phyloP scores from a whole-genome alignment of 1,140 invertebrate genomes.

The Drosophila sturtevanti region DNA sequence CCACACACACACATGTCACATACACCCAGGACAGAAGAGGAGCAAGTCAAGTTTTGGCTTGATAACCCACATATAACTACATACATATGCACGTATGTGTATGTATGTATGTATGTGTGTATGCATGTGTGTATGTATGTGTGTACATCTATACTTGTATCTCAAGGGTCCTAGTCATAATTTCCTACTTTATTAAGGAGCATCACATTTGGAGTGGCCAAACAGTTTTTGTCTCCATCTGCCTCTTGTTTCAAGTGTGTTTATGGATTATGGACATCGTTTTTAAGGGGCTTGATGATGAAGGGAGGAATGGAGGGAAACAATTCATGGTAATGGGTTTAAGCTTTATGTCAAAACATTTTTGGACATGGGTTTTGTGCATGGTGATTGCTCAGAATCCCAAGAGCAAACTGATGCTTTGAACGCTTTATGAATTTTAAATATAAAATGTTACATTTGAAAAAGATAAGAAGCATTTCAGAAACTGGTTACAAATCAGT shows the following conservation, averaged over 20 bases:
- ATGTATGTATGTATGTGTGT: background rate
- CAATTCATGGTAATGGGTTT: conserved; percentile 2
- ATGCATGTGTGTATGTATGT: background rate
- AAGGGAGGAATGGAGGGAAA: background rate
- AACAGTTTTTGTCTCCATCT: conserved; percentile 34
- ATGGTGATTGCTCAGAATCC: background rate
- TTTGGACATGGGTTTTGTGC: background rate
- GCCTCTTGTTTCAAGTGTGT: conserved; percentile 28
- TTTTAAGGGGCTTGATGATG: background rate
- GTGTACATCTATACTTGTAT: background rate
- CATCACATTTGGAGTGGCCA: conserved; percentile 7
- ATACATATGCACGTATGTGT: background rate
- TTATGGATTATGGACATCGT: conserved; percentile 22
- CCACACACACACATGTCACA: background rate
- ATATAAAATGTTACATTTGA: background rate
- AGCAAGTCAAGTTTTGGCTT: conserved; percentile 9
- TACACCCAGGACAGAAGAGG: background rate
- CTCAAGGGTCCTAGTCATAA: conserved; percentile 36
- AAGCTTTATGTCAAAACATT: conserved; percentile 8
- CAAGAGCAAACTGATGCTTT: background rate
- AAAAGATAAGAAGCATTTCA: background rate
- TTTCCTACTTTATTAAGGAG: conserved; percentile 38
- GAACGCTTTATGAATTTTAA: background rate
- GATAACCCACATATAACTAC: conserved; percentile 40
- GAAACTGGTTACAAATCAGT: background rate